A percentile compares a stretch with the other conserved stretches of the same genome.
These are phyloP conservation scores for Chelon auratus DNA, from an alignment of 2,797 vertebrate genomes.

Conservation along the genomic window DNA sequence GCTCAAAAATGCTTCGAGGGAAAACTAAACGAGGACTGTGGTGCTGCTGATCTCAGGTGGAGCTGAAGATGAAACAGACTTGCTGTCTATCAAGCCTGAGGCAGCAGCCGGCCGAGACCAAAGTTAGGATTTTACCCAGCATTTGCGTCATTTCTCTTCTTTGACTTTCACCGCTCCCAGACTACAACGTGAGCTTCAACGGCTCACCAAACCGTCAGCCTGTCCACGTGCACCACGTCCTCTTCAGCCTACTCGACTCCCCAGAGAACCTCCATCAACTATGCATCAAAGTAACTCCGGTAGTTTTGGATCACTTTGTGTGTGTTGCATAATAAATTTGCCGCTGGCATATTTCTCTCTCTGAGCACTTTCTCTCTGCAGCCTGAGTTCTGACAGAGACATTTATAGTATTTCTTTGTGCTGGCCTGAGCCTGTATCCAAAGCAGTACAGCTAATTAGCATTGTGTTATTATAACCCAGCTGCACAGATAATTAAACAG, in stretches of 20 bases:
- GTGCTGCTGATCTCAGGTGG: not conserved
- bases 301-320: not conserved
- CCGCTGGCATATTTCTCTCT: not conserved
- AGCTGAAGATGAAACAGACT: conserved; percentile 3
- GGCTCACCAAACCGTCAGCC: not conserved
- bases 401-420: no score
- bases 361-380: not conserved
- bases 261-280: not conserved
- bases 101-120: not conserved
- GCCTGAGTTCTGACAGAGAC: not conserved
- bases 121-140: not conserved
- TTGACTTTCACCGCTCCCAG: not conserved
- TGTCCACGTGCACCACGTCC: not conserved
- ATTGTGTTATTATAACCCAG: not conserved
- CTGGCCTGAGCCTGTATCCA: no score
- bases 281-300: not conserved
- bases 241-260: not conserved
- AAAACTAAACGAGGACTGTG: not conserved
- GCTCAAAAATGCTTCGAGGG: no score
- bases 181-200: not conserved
- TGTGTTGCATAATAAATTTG: not conserved
- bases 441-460: no score
- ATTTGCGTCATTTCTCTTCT: not conserved
- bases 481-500: not conserved
- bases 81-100: not conserved